Conservation (phyloP, 2,888 invertebrate species). For the Escarpia spicata region DNA sequence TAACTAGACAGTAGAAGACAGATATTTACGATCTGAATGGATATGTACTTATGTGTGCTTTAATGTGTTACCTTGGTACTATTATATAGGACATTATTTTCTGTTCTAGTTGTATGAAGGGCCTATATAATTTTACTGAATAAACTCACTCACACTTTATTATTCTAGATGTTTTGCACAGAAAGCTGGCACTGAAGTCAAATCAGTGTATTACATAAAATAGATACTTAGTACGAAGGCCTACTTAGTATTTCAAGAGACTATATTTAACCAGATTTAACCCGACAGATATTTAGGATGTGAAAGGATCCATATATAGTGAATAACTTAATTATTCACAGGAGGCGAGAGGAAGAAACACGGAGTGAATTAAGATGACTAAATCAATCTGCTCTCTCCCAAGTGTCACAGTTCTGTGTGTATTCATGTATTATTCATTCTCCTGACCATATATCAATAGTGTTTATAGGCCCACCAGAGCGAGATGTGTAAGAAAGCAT, state of each 20-base stretch:
- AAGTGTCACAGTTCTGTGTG: neutral
- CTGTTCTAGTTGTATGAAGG: no score
- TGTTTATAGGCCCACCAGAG: neutral
- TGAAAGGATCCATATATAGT: neutral
- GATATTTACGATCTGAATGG: no score
- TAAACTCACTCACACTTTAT: neutral
- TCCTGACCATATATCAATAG: neutral
- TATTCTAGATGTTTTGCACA: neutral
- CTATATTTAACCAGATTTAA: neutral
- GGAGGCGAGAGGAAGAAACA: neutral
- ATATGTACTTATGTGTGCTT: no score
- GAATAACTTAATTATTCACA: neutral
- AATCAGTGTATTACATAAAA: neutral
- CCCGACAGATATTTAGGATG: neutral
- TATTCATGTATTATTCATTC: constrained; percentile 3
- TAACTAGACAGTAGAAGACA: no score
- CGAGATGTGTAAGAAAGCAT: neutral
- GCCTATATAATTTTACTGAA: neutral
- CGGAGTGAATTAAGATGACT: neutral
- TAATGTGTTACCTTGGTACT: no score
- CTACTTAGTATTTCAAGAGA: neutral
- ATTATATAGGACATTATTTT: no score
- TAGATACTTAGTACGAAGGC: neutral
- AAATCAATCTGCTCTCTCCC: neutral
- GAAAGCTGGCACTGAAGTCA: neutral